These are phyloP conservation scores for Bubalus kerabau DNA, from an alignment of 2,113 vertebrate species.

Conservation along the genomic window DNA sequence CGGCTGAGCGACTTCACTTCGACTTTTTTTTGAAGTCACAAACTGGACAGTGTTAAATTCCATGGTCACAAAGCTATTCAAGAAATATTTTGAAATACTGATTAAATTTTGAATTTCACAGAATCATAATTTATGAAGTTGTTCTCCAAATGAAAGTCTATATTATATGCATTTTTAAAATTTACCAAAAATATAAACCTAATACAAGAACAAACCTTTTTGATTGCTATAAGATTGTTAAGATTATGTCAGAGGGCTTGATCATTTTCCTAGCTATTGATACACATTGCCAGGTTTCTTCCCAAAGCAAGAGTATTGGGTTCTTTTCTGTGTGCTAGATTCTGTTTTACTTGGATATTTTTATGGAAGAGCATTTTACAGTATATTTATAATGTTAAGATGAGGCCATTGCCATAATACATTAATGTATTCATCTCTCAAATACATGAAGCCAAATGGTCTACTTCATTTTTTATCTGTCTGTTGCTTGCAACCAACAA, in stretches of 20 bases:
- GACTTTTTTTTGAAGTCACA: not conserved
- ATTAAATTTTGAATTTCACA: not conserved
- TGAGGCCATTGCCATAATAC: not conserved
- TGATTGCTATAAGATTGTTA: not conserved
- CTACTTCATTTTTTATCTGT: not conserved
- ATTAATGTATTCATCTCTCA: not conserved
- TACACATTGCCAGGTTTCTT: not conserved
- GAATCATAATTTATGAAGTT: constrained; percentile 1
- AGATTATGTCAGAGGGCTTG: not conserved
- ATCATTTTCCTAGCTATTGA: not conserved
- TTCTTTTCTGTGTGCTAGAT: not conserved
- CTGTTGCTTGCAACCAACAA: not conserved
- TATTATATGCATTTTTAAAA: not conserved
- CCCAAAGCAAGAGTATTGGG: not conserved
- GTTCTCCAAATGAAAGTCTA: not conserved
- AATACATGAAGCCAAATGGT: not conserved
- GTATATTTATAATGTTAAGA: not conserved
- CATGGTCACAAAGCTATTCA: not conserved
- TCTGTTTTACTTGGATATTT: not conserved
- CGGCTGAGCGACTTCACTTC: not conserved
- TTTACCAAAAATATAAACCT: not conserved
- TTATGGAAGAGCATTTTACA: not conserved
- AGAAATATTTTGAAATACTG: not conserved
- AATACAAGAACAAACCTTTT: not conserved
- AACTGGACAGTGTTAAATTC: not conserved